phyloP scores from a whole-genome alignment of 2,888 invertebrate genomes.

The Tenthredo amoena region DNA sequence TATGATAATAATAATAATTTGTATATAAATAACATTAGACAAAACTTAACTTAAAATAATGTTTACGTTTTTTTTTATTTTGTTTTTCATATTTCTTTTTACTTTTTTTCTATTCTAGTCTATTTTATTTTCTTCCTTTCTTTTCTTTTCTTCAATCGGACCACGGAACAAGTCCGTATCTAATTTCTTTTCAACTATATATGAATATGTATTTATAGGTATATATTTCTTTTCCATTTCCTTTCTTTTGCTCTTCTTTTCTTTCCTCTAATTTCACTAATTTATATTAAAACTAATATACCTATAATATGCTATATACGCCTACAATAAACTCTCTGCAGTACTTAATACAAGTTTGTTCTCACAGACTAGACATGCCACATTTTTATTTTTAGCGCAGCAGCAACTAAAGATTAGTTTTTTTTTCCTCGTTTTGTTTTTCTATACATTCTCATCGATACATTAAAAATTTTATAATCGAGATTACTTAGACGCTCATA shows the following conservation, averaged over 20 bases:
- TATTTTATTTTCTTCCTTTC: neutral
- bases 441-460: conserved; percentile 37
- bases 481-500: conserved; percentile 33
- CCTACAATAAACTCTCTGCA: conserved; percentile 65
- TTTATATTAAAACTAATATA: conserved; percentile 17
- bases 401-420: conserved; percentile 27
- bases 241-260: neutral
- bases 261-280: neutral
- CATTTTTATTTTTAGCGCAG: conserved; percentile 33
- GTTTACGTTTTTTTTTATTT: neutral
- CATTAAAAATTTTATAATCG: conserved; percentile 31
- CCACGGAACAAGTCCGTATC: neutral
- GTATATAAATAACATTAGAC: conserved; percentile 27
- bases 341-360: conserved; percentile 75
- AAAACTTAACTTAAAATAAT: conserved; percentile 18
- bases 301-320: conserved; percentile 10
- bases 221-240: neutral
- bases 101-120: neutral
- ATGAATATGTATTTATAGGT: neutral
- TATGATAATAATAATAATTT: conserved; percentile 10
- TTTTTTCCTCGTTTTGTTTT: neutral
- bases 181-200: neutral
- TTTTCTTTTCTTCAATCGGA: neutral
- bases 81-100: neutral
- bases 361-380: conserved; percentile 74